A percentile compares a stretch with the other conserved stretches of the same genome.
Conservation (phyloP, 2,113 vertebrate genomes). For the Stomatorhinus ivindoensis region DNA sequence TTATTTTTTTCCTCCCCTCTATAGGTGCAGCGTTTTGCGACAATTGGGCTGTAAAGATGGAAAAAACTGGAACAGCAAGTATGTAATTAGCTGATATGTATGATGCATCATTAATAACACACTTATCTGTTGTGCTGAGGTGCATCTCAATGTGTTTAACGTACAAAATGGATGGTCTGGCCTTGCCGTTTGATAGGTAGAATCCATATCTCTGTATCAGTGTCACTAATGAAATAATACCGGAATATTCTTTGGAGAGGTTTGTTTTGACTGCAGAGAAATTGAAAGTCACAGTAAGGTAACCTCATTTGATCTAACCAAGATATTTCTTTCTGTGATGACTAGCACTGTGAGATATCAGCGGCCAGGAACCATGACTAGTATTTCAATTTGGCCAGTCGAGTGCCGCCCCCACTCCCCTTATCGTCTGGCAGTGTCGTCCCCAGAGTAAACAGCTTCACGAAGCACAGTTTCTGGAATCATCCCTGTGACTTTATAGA, state of each 20-base stretch:
- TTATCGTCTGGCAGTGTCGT: background rate
- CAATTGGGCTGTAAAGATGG: slow-evolving; percentile 99
- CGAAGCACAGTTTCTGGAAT: background rate
- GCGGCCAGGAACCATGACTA: background rate
- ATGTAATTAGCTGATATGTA: slow-evolving; percentile 73
- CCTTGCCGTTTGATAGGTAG: slow-evolving; percentile 48
- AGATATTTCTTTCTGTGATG: slow-evolving; percentile 14
- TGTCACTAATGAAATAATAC: slow-evolving; percentile 62
- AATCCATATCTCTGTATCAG: slow-evolving; percentile 52
- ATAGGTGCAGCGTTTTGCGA: slow-evolving; percentile 98
- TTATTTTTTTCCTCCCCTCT: slow-evolving; percentile 54
- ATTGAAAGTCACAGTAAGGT: slow-evolving; percentile 3
- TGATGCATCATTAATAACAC: slow-evolving; percentile 66
- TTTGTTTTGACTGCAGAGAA: slow-evolving; percentile 7
- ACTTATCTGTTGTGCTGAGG: slow-evolving; percentile 59
- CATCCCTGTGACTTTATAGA: background rate
- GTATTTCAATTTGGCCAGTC: background rate
- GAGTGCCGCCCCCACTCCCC: background rate
- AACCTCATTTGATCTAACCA: background rate
- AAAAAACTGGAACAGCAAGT: slow-evolving; percentile 99
- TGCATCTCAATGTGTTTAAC: slow-evolving; percentile 67
- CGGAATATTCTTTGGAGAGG: slow-evolving; percentile 46
- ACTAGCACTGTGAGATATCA: slow-evolving; percentile 1
- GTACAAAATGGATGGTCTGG: slow-evolving; percentile 40
- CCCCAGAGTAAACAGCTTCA: background rate